These are phyloP conservation scores for Pentamera pediparva DNA, from an alignment of 53 echinoderm and acorn worm genomes.

Conservation along the genomic window DNA sequence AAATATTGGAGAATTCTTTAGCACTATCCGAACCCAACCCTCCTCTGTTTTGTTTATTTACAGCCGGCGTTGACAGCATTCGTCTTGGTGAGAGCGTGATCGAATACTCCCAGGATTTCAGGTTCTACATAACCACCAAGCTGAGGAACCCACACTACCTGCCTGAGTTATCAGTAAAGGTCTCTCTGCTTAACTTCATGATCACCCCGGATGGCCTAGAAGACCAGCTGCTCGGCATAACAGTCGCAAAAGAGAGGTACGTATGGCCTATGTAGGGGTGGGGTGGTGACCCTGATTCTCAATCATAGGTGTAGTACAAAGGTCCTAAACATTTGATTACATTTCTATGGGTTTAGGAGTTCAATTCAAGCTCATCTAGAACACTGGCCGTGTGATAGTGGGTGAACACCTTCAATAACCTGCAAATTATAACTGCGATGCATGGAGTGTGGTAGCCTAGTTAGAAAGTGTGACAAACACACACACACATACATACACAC, in stretches of 20 bases:
- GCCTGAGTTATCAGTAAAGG: conserved; percentile 90
- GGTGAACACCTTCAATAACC: no score
- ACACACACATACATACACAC: no score
- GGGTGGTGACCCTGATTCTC: not conserved
- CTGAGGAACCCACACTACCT: conserved; percentile 97
- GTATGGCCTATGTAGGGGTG: not conserved
- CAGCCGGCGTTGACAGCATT: conserved; percentile 97
- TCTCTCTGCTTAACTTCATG: conserved; percentile 97
- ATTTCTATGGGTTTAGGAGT: no score
- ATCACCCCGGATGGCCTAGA: conserved; percentile 93
- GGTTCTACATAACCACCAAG: conserved; percentile 99
- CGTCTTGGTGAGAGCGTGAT: conserved; percentile 89
- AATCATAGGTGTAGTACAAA: not conserved
- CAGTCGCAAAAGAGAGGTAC: conserved; percentile 93
- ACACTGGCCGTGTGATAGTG: no score
- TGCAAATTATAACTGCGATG: no score
- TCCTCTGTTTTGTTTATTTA: not conserved
- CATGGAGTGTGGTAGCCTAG: no score
- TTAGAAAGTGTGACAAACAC: no score
- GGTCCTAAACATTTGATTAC: not conserved
- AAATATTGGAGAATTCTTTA: not conserved
- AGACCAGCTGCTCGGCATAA: conserved; percentile 93
- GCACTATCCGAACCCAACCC: not conserved
- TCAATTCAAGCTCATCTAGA: no score
- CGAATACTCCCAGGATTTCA: conserved; percentile 92